Conservation (phyloP, 2,113 vertebrate species). For the Papio anubis region DNA sequence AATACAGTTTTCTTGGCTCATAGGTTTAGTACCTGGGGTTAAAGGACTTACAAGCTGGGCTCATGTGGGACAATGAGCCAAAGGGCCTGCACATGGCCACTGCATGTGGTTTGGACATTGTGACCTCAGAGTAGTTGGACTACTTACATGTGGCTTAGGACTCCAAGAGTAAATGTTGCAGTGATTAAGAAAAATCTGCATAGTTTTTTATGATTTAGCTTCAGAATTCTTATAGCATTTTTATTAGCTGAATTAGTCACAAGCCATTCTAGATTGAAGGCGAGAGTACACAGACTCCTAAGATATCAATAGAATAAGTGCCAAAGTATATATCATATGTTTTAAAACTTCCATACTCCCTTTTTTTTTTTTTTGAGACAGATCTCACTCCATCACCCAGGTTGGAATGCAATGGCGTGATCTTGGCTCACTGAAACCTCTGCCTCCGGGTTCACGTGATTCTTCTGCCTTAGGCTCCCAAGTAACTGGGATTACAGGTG, state of each 20-base stretch:
- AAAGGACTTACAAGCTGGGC: neutral
- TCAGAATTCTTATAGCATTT: neutral
- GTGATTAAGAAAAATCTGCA: neutral
- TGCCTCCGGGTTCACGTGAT: too few relatives aligned
- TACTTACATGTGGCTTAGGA: neutral
- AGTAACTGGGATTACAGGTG: too few relatives aligned
- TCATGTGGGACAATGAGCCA: too few relatives aligned
- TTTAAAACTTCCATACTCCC: neutral
- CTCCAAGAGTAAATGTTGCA: neutral
- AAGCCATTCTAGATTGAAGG: neutral
- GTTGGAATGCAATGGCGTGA: too few relatives aligned
- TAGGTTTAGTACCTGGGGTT: neutral
- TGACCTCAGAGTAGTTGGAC: neutral
- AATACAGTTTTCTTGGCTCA: neutral
- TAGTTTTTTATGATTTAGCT: neutral
- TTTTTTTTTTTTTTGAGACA: too few relatives aligned
- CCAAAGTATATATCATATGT: neutral
- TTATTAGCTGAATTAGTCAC: neutral
- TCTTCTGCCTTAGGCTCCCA: too few relatives aligned
- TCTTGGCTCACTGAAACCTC: too few relatives aligned
- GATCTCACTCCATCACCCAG: too few relatives aligned
- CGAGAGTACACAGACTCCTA: neutral
- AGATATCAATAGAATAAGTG: neutral
- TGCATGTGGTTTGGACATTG: neutral
- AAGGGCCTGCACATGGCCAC: neutral